Percentiles rank a stretch among this genome's conserved stretches.
These are phyloP conservation scores for Lottia gigantea DNA, from an alignment of 2,888 invertebrate species.

Conservation along the genomic window DNA sequence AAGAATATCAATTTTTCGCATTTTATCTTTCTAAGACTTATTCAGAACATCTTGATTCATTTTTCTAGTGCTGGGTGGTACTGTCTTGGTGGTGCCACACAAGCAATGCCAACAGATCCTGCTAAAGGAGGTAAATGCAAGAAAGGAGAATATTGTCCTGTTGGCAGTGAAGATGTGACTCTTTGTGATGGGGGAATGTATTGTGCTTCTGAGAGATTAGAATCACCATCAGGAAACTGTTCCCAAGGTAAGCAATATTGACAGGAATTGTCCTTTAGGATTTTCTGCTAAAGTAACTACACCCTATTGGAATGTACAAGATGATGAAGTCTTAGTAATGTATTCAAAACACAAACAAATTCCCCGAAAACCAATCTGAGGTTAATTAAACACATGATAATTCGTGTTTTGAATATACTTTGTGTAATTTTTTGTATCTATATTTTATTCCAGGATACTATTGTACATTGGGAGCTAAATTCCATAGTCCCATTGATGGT, in stretches of 20 bases:
- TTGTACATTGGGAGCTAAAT: conserved; percentile 48
- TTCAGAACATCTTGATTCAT: no score
- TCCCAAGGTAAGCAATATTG: conserved; percentile 47
- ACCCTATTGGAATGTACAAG: no score
- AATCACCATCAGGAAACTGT: conserved; percentile 51
- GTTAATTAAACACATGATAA: no score
- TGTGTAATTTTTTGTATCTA: neutral
- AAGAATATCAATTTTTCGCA: no score
- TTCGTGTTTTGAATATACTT: no score
- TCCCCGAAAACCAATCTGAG: no score
- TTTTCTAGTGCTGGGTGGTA: conserved; percentile 59
- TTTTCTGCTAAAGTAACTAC: no score
- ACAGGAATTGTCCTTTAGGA: no score
- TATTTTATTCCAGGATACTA: conserved; percentile 56
- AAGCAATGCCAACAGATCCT: conserved; percentile 51
- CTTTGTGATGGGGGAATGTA: conserved; percentile 59
- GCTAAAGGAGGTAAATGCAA: conserved; percentile 55
- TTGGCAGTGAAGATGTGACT: conserved; percentile 52
- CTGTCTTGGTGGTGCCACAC: conserved; percentile 53
- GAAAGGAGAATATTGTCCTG: conserved; percentile 58
- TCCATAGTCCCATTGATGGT: conserved; percentile 53
- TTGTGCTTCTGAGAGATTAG: conserved; percentile 49
- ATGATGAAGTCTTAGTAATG: no score
- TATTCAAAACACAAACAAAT: no score
- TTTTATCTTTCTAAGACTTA: no score